Conservation (phyloP, 2,113 vertebrate species). For the Podarcis cretensis region DNA sequence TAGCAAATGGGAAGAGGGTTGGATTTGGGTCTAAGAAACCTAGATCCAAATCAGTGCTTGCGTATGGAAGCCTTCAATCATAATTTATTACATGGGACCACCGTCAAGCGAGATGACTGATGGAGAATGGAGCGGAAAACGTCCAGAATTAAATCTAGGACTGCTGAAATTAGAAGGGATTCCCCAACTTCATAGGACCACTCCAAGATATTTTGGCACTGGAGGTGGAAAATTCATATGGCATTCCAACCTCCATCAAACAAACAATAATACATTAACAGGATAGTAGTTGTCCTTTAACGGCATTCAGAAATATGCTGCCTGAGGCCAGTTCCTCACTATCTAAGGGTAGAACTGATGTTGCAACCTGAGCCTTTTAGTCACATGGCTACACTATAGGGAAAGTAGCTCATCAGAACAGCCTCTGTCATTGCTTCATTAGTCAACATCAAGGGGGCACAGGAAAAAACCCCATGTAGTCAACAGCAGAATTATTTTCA, state of each 20-base stretch:
- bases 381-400: background rate
- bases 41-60: background rate
- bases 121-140: background rate
- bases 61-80: background rate
- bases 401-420: background rate
- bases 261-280: background rate
- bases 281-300: background rate
- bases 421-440: background rate
- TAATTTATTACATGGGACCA: background rate
- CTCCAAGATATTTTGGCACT: background rate
- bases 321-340: background rate
- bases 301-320: background rate
- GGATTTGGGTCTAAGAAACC: background rate
- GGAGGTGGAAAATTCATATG: background rate
- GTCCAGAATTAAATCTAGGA: background rate
- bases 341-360: rapidly evolving
- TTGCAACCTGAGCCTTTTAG: background rate
- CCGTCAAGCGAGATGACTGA: background rate
- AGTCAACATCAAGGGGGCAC: background rate
- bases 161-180: background rate
- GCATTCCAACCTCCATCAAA: background rate
- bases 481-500: background rate
- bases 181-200: background rate
- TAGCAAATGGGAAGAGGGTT: background rate
- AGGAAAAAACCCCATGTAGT: background rate